Conservation (phyloP, 2,888 invertebrate species). For the Cheiracanthium punctorium region DNA sequence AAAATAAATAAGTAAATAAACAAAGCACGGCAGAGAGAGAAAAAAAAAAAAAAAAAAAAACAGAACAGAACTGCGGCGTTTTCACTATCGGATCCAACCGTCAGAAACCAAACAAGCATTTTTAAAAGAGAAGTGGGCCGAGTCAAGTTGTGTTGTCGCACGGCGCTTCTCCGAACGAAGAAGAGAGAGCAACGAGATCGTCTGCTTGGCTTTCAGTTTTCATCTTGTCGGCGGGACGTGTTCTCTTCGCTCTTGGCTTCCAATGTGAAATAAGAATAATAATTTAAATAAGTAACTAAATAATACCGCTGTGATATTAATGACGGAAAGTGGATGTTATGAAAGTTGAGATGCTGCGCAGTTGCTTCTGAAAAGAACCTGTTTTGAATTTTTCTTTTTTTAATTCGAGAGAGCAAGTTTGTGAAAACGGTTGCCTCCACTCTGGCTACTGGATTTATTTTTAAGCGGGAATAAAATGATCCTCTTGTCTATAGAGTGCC, state of each 20-base stretch:
- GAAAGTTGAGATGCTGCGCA: not conserved
- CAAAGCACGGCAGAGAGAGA: not conserved
- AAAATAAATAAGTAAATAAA: too few relatives aligned
- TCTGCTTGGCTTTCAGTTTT: not conserved
- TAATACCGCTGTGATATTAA: not conserved
- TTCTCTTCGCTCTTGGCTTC: not conserved
- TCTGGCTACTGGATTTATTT: not conserved
- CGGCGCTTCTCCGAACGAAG: not conserved
- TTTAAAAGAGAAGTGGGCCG: not conserved
- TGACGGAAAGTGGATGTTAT: not conserved
- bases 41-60: not conserved
- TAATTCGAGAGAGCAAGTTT: not conserved
- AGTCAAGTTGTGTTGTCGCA: constrained; percentile 1
- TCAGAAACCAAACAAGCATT: constrained; percentile 1
- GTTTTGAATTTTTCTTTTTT: not conserved
- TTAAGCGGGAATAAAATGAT: constrained; percentile 7
- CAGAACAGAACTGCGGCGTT: not conserved
- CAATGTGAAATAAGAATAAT: not conserved
- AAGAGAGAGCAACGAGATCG: too few relatives aligned
- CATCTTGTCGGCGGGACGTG: not conserved
- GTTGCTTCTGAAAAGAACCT: constrained; percentile 9
- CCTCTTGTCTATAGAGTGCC: too few relatives aligned
- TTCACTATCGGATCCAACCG: constrained; percentile 1
- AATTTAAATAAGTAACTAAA: not conserved
- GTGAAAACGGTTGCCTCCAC: not conserved